phyloP scores from a whole-genome alignment of 2,888 invertebrate genomes.

The Zygaena filipendulae region DNA sequence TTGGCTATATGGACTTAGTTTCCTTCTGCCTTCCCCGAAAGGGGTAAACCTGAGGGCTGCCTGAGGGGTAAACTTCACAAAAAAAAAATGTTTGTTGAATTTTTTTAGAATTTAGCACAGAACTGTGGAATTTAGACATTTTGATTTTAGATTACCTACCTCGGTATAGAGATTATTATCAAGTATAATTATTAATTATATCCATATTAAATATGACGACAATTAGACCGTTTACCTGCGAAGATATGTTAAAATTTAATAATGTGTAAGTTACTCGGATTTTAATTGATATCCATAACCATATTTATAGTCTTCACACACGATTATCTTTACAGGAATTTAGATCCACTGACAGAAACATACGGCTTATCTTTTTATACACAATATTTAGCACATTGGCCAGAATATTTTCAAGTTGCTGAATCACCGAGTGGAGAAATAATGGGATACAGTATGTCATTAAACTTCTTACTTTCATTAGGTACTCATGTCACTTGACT shows the following conservation, averaged over 20 bases:
- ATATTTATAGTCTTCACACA: constrained; percentile 2
- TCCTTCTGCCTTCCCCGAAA: too few species aligned
- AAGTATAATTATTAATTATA: constrained; percentile 3
- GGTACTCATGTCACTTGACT: too few species aligned
- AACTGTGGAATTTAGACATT: too few species aligned
- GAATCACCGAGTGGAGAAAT: constrained; percentile 96
- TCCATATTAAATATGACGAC: constrained; percentile 81
- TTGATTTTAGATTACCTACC: constrained; percentile 3
- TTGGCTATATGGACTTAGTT: too few species aligned
- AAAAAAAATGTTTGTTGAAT: too few species aligned
- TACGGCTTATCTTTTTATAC: constrained; percentile 96
- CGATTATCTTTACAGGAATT: constrained; percentile 83
- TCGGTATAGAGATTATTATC: too few species aligned
- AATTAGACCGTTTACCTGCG: constrained; percentile 90
- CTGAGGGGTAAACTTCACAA: too few species aligned
- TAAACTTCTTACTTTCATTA: constrained; percentile 50
- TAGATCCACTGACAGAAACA: constrained; percentile 97
- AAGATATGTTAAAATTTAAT: constrained; percentile 95
- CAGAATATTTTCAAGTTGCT: constrained; percentile 97
- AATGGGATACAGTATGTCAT: constrained; percentile 92
- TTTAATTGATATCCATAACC: constrained; percentile 4
- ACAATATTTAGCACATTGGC: constrained; percentile 98
- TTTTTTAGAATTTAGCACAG: too few species aligned
- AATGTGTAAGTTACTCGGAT: constrained; percentile 78
- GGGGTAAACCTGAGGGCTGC: too few species aligned